Percentiles rank a stretch among this genome's conserved stretches.
Conservation (phyloP, 2,113 vertebrate species). For the Columbina picui region DNA sequence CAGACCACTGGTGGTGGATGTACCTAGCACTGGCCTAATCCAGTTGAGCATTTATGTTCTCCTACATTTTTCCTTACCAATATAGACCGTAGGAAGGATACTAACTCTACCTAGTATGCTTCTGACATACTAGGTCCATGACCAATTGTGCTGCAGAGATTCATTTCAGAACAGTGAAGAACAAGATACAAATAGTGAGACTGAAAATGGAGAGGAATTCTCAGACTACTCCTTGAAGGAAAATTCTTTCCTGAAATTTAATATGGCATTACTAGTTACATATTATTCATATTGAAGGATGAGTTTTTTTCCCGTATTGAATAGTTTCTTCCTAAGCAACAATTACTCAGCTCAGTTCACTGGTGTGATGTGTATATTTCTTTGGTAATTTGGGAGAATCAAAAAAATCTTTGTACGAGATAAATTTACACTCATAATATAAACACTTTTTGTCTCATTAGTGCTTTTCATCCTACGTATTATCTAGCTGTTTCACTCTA, state of each 20-base stretch:
- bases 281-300: neutral
- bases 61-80: neutral
- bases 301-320: neutral
- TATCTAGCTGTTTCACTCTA: neutral
- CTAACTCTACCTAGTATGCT: neutral
- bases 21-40: neutral
- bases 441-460: neutral
- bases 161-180: neutral
- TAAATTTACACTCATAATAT: neutral
- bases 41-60: neutral
- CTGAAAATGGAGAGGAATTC: neutral
- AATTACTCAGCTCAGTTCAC: neutral
- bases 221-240: neutral
- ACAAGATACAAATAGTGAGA: neutral
- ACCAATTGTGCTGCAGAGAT: neutral
- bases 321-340: neutral
- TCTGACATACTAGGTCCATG: neutral
- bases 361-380: neutral
- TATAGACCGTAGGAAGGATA: neutral
- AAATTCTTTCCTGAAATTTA: neutral
- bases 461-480: neutral
- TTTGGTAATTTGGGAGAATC: neutral
- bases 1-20: neutral
- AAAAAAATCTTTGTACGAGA: neutral
- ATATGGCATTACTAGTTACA: neutral